Conservation (phyloP, 2,888 invertebrate genomes). For the Harpalus rubripes region DNA sequence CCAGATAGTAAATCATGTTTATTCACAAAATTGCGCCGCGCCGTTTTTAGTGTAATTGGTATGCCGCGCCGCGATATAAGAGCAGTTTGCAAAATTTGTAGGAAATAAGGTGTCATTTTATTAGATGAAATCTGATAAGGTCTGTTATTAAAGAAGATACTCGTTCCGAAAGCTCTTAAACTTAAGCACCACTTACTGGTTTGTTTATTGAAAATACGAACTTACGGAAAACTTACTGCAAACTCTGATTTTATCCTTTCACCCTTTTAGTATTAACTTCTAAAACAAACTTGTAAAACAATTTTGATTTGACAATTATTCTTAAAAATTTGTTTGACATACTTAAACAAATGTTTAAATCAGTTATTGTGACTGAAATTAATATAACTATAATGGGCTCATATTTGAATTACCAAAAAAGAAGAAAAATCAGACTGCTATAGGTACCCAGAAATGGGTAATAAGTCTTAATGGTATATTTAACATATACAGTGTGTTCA, state of each 20-base stretch:
- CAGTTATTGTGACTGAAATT: background rate
- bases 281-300: background rate
- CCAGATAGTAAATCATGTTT: background rate
- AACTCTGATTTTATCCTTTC: background rate
- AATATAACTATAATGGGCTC: too few relatives aligned
- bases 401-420: too few relatives aligned
- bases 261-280: background rate
- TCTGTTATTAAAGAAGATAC: background rate
- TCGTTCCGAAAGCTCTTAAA: background rate
- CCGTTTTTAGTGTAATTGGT: background rate
- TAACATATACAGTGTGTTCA: too few relatives aligned
- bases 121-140: conserved; percentile 6
- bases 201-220: conserved; percentile 3
- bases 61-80: background rate
- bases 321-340: background rate
- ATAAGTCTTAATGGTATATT: too few relatives aligned
- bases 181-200: background rate
- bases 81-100: background rate
- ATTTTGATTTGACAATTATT: background rate
- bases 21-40: background rate
- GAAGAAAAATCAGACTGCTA: too few relatives aligned
- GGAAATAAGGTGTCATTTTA: conserved; percentile 2
- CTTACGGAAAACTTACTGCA: background rate
- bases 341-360: background rate
- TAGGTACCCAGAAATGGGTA: too few relatives aligned